phyloP scores from a whole-genome alignment of 2,113 vertebrate species.

The Columba livia region DNA sequence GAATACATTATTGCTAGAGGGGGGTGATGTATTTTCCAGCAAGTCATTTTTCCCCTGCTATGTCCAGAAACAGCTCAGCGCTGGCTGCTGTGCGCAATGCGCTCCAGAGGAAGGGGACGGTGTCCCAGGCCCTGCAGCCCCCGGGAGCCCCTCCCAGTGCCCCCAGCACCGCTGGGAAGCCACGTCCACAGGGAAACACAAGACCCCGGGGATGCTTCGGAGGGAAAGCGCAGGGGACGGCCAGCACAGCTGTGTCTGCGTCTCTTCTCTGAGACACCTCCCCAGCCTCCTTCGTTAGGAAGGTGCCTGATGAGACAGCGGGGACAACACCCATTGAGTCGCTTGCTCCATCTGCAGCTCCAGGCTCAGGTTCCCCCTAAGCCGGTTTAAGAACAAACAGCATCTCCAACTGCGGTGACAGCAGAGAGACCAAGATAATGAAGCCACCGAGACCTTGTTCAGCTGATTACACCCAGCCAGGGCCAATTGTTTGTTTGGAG shows the following conservation, averaged over 20 bases:
- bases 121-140: not conserved
- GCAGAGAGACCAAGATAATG: not conserved
- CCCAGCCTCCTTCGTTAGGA: not conserved
- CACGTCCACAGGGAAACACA: not conserved
- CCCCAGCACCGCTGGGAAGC: not conserved
- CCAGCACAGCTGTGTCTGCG: not conserved
- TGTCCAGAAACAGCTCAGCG: not conserved
- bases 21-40: constrained; percentile 9
- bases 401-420: not conserved
- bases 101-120: not conserved
- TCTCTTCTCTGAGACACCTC: no score
- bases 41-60: not conserved
- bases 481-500: not conserved
- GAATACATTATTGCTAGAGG: not conserved
- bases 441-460: not conserved
- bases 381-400: rapidly evolving
- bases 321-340: not conserved
- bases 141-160: not conserved
- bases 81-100: not conserved
- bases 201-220: not conserved
- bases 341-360: not conserved
- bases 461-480: not conserved
- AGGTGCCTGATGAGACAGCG: not conserved
- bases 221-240: not conserved
- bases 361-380: not conserved